A percentile compares a stretch with the other conserved stretches of the same genome.
phyloP scores from a whole-genome alignment of 2,113 vertebrate genomes.

The Hippocampus mohnikei region DNA sequence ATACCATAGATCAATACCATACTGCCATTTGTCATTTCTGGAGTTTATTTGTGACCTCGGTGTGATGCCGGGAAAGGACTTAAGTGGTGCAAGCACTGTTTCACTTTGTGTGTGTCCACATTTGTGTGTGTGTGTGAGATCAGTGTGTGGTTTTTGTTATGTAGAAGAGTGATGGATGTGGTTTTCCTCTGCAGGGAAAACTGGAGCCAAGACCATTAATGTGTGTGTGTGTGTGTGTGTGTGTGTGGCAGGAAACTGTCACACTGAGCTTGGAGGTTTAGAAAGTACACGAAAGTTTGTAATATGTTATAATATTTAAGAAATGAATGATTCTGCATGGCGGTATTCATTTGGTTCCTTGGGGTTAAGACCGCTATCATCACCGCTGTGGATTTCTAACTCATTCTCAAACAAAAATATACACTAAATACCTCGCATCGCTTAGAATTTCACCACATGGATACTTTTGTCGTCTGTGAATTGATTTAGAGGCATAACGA shows the following conservation, averaged over 20 bases:
- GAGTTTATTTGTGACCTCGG: constrained; percentile 11
- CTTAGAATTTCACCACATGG: neutral
- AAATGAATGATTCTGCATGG: constrained; percentile 21
- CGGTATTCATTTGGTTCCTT: neutral
- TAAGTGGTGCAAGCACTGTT: constrained; percentile 28
- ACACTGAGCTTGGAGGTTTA: constrained; percentile 12
- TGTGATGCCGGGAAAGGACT: constrained; percentile 44
- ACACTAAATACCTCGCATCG: neutral
- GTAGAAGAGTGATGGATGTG: constrained; percentile 60
- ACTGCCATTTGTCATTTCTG: neutral
- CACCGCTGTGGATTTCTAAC: neutral
- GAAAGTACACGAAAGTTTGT: constrained; percentile 8
- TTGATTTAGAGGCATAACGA: neutral
- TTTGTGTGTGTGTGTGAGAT: constrained; percentile 19
- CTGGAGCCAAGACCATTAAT: constrained; percentile 48
- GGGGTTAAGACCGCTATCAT: neutral
- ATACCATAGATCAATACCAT: neutral
- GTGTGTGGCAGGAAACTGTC: constrained; percentile 17
- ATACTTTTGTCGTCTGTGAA: neutral
- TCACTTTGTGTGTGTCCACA: constrained; percentile 13
- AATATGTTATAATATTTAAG: constrained; percentile 28
- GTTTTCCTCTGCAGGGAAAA: constrained; percentile 62
- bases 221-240: constrained; percentile 4
- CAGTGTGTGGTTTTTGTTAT: constrained; percentile 46
- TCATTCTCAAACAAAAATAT: neutral